Evolutionary conservation across 2,888 invertebrate species (phyloP), one percentile per base, ranked within the genome.

Genomic region (Tetranychus piercei): DNA sequence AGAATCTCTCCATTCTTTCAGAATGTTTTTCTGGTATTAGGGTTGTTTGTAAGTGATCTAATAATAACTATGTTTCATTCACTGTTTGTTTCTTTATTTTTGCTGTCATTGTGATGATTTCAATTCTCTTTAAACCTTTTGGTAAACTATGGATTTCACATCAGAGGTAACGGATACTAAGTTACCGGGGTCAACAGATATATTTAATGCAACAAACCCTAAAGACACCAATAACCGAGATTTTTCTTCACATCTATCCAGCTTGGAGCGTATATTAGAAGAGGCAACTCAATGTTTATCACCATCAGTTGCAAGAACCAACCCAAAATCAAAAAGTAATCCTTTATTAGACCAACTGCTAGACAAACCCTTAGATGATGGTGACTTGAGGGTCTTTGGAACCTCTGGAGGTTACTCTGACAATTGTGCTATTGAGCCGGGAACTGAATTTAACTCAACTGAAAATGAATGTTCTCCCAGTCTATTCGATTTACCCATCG

Each of bases 361-460:
- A 44, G 74, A 74, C 44, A 77, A 72, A 75, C 74, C 75, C 75
- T 71, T 65, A 75, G 75, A 69, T 73, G 77, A 15, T 77, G 55
- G 55, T 55, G 55, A 55, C 9, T 55, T 77, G 64, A 78, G 77
- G 65, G 78, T 78, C 22, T 78, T 55, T 55, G 55, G 55, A 15
- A 6, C 9, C 9, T 55, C 55, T 55, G 55, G 55, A 15, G 15
- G 15, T 55, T 55, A 55, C 15, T 9, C 11, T 9, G 55, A 55
- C 7, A 15, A 9, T 15, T 55, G 11, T 55, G 11, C 5, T 15
- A 9, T 15, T 55, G 55, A 55, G 15, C 11, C 9, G 55, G 11
- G 11, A 9, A 15, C 55, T 55, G 11, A 55, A 55, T 55, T 15
- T 55, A 15, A 15, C 55, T 2, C 15, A 55, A 55, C 3, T 55